phyloP scores from a whole-genome alignment of 1,140 invertebrate species.

The Batillaria attramentaria region DNA sequence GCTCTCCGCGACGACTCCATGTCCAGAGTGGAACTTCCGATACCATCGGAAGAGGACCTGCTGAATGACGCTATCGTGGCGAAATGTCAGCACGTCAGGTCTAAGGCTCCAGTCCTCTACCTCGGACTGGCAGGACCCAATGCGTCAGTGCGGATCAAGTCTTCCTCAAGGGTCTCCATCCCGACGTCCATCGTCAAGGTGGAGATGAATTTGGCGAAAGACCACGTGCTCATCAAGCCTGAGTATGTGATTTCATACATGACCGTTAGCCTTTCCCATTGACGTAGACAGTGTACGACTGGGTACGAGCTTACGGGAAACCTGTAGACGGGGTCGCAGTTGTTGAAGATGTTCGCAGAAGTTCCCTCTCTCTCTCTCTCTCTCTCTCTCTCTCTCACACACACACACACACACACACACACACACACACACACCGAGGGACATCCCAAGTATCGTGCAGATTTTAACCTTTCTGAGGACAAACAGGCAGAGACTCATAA shows the following conservation, averaged over 20 bases:
- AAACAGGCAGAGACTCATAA: too few species aligned
- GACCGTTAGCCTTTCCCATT: too few species aligned
- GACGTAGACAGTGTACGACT: too few species aligned
- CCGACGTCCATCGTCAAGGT: slow-evolving; percentile 3
- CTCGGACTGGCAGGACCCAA: not conserved
- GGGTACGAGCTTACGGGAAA: too few species aligned
- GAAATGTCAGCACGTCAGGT: not conserved
- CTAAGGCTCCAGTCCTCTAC: not conserved
- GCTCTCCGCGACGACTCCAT: not conserved
- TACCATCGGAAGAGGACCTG: not conserved
- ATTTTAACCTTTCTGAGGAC: too few species aligned
- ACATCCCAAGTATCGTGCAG: too few species aligned
- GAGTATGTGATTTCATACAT: not conserved
- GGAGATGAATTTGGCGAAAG: not conserved
- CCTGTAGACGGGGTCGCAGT: too few species aligned
- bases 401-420: too few species aligned
- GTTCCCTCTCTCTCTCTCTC: too few species aligned
- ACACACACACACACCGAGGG: too few species aligned
- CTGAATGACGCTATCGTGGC: not conserved
- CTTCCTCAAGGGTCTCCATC: not conserved
- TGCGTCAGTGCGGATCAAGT: not conserved
- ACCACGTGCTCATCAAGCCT: not conserved
- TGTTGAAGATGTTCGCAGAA: too few species aligned
- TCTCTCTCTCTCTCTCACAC: too few species aligned
- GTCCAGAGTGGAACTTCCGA: not conserved